These are phyloP conservation scores for Chesias legatella DNA, from an alignment of 2,888 invertebrate species.

Conservation along the genomic window DNA sequence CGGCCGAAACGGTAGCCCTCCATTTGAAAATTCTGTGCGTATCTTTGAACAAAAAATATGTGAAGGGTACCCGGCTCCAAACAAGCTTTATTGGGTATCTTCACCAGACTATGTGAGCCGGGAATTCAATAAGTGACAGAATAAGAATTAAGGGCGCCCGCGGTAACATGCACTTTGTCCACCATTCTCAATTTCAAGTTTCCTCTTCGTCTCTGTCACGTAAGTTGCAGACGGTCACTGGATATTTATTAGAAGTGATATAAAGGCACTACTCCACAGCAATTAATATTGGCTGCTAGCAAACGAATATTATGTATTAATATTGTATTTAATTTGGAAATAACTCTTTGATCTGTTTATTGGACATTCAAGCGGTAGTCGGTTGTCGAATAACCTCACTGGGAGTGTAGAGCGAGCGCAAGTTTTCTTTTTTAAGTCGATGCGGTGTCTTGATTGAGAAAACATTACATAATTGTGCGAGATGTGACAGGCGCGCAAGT, in stretches of 20 bases:
- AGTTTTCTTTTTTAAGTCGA: constrained; percentile 56
- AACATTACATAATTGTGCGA: constrained; percentile 77
- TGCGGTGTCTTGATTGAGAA: constrained; percentile 72
- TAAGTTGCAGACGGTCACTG: constrained; percentile 10
- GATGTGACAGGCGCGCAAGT: constrained; percentile 68
- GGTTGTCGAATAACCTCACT: too few species aligned
- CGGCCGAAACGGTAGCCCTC: constrained; percentile 52
- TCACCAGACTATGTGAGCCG: constrained; percentile 64
- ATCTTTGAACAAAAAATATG: constrained; percentile 63
- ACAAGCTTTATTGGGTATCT: constrained; percentile 75
- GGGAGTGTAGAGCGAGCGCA: too few species aligned
- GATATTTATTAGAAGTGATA: constrained; percentile 15
- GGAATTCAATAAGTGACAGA: constrained; percentile 74
- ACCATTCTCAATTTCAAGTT: constrained; percentile 49
- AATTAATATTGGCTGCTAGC: too few species aligned
- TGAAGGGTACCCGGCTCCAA: constrained; percentile 59
- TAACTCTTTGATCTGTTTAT: constrained; percentile 27
- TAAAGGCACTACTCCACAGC: constrained; percentile 5
- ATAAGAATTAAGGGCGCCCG: constrained; percentile 63
- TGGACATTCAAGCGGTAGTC: too few species aligned
- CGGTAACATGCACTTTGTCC: constrained; percentile 51
- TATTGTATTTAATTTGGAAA: too few species aligned
- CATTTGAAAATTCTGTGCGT: constrained; percentile 69
- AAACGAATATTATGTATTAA: too few species aligned
- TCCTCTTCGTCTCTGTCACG: constrained; percentile 23